phyloP scores from a whole-genome alignment of 2,113 vertebrate species.

The Myrmecophaga tridactyla region DNA sequence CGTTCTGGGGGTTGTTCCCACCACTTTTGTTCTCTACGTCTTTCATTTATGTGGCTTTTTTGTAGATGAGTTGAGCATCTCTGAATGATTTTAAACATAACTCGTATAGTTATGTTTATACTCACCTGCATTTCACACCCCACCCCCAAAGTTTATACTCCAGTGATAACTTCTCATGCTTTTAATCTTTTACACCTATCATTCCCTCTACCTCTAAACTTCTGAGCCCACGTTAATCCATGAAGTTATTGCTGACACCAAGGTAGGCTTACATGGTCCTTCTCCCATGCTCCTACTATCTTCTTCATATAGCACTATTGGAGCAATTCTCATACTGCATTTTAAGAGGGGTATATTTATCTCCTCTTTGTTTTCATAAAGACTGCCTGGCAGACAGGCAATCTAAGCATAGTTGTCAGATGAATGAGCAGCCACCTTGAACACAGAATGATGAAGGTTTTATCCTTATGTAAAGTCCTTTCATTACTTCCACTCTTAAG shows the following conservation, averaged over 20 bases:
- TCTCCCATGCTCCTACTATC: not conserved
- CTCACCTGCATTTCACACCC: not conserved
- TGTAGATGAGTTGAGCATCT: not conserved
- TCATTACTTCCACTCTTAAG: not conserved
- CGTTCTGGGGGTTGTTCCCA: not conserved
- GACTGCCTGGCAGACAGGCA: not conserved
- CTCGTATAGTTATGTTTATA: too few species aligned
- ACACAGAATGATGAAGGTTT: not conserved
- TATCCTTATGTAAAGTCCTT: not conserved
- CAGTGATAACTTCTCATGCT: not conserved
- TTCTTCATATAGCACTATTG: not conserved
- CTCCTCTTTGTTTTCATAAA: not conserved
- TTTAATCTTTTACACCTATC: too few species aligned
- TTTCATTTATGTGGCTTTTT: not conserved
- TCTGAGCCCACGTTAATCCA: not conserved
- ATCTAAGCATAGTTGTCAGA: not conserved
- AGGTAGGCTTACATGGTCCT: accelerated
- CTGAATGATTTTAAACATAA: not conserved
- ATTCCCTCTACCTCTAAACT: not conserved
- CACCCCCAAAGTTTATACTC: not conserved
- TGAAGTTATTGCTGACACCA: not conserved
- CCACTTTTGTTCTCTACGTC: too few species aligned
- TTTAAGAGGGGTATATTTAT: not conserved
- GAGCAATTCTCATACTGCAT: not conserved
- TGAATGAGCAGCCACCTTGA: not conserved